These are phyloP conservation scores for Sceliomorpha sp. DNA, from an alignment of 2,888 invertebrate species.

Conservation along the genomic window DNA sequence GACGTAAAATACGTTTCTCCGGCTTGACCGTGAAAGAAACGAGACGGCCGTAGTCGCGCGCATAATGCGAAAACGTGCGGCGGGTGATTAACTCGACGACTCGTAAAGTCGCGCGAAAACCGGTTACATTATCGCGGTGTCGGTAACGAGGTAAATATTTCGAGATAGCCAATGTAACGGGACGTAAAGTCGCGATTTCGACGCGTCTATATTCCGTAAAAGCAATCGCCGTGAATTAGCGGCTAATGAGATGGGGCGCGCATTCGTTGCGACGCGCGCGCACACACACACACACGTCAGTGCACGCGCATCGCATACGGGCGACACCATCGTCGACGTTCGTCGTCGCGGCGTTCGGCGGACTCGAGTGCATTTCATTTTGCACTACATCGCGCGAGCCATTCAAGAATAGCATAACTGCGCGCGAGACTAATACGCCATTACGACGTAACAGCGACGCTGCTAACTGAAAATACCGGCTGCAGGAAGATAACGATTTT, in stretches of 20 bases:
- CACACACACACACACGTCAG: neutral
- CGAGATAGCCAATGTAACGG: constrained; percentile 12
- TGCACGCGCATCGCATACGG: neutral
- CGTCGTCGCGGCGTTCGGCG: constrained; percentile 2
- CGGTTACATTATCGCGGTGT: constrained; percentile 37
- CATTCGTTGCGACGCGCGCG: constrained; percentile 6
- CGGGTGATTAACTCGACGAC: constrained; percentile 23
- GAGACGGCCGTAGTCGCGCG: too few relatives aligned
- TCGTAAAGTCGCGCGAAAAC: constrained; percentile 38
- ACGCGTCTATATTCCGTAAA: constrained; percentile 6
- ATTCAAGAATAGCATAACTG: constrained; percentile 6
- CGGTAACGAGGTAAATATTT: constrained; percentile 41
- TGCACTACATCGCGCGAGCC: constrained; percentile 1
- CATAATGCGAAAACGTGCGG: too few relatives aligned
- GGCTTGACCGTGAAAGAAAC: neutral
- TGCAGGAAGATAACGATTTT: constrained; percentile 56
- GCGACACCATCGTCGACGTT: constrained; percentile 9
- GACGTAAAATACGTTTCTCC: too few relatives aligned
- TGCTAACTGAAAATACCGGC: constrained; percentile 21
- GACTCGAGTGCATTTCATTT: constrained; percentile 2
- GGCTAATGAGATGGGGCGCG: constrained; percentile 7
- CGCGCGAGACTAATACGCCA: constrained; percentile 20
- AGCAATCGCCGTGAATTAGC: constrained; percentile 15
- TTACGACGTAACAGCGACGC: constrained; percentile 7
- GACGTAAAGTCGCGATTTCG: constrained; percentile 7